Evolutionary conservation across 2,888 invertebrate species (phyloP).

Genomic region (Eupithecia insigniata): DNA sequence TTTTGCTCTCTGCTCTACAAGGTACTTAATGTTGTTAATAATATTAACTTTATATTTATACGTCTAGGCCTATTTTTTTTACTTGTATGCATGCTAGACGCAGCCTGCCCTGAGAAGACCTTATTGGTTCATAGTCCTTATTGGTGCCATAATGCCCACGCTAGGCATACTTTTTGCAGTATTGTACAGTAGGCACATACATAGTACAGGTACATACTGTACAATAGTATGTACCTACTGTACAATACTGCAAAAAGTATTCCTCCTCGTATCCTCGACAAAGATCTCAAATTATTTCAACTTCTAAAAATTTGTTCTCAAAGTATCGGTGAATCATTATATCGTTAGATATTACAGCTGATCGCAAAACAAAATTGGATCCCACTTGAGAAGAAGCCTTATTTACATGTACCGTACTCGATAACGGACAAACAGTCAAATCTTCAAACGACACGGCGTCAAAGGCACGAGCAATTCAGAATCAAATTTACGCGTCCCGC

Average conservation of each 20-base stretch:
- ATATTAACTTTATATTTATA: neutral
- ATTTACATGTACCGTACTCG: conserved; percentile 39
- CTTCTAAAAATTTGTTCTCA: neutral
- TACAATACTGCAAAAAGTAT: too few species aligned
- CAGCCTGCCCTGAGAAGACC: neutral
- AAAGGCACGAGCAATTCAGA: conserved; percentile 81
- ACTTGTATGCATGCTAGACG: neutral
- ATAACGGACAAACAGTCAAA: conserved; percentile 62
- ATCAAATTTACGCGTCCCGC: conserved; percentile 83
- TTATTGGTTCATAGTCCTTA: neutral
- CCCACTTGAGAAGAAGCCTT: conserved; percentile 6
- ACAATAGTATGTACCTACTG: neutral
- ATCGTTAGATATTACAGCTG: neutral
- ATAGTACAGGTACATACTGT: too few species aligned
- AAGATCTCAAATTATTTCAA: neutral
- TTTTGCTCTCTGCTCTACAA: conserved; percentile 2
- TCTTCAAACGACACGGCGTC: conserved; percentile 71
- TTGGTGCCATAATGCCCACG: neutral
- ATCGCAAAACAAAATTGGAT: neutral
- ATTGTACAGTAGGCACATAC: too few species aligned
- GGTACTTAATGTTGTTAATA: neutral
- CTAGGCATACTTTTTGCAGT: neutral
- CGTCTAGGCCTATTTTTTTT: neutral
- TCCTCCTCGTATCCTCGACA: too few species aligned
- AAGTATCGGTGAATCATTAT: neutral